phyloP scores from a whole-genome alignment of 2,888 invertebrate species.

The Philonicus albiceps region DNA sequence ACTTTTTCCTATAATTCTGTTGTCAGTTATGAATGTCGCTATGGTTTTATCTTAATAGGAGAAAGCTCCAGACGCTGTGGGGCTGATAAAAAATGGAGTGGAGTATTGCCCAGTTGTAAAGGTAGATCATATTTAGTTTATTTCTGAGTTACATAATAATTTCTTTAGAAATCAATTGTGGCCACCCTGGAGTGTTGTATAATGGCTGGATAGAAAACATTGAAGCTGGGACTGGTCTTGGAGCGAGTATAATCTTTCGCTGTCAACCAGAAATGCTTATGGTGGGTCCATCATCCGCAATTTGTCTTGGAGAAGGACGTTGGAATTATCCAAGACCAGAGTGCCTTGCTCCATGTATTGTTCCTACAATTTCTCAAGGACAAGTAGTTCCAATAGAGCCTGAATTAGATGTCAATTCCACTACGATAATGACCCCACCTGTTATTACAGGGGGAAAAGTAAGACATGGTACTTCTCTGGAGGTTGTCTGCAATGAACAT shows the following conservation, averaged over 20 bases:
- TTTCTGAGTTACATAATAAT: not conserved
- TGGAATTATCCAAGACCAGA: constrained; percentile 94
- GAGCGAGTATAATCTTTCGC: constrained; percentile 90
- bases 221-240: constrained; percentile 87
- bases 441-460: constrained; percentile 68
- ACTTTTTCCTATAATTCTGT: constrained; percentile 94
- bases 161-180: constrained; percentile 91
- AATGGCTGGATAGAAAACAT: constrained; percentile 96
- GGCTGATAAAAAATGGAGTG: constrained; percentile 95
- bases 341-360: constrained; percentile 93
- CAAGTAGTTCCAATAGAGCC: constrained; percentile 70
- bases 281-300: constrained; percentile 86
- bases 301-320: constrained; percentile 91
- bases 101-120: constrained; percentile 89
- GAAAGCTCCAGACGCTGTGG: constrained; percentile 91
- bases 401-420: constrained; percentile 59
- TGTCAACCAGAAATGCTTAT: constrained; percentile 92
- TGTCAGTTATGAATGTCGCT: constrained; percentile 94
- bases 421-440: constrained; percentile 54
- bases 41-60: constrained; percentile 91
- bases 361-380: constrained; percentile 86
- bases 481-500: constrained; percentile 83
- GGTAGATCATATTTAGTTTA: constrained; percentile 66
- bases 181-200: constrained; percentile 90
- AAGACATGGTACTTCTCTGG: constrained; percentile 73